Evolutionary conservation across 2,113 vertebrate genomes (phyloP).

Genomic region (Lycaon pictus): DNA sequence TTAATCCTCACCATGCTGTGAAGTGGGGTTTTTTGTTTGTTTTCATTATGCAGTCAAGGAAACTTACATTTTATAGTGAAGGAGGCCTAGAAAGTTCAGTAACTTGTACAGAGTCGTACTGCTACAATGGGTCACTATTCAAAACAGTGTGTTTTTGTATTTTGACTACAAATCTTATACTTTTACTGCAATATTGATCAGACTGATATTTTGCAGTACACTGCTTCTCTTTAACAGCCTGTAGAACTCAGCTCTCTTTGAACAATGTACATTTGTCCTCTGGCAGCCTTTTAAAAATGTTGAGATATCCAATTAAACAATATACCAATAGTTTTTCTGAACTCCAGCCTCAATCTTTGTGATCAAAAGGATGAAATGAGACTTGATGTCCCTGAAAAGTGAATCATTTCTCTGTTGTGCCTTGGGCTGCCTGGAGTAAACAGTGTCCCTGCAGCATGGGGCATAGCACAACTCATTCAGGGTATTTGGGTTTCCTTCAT

Average conservation of each 20-base stretch:
- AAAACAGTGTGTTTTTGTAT: not conserved
- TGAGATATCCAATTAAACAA: not conserved
- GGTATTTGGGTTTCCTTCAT: not conserved
- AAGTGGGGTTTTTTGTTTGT: not conserved
- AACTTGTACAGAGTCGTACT: not conserved
- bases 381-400: not conserved
- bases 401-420: not conserved
- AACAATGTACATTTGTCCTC: not conserved
- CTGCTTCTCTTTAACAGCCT: not conserved
- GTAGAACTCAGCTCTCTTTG: not conserved
- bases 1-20: not conserved
- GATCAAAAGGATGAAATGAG: not conserved
- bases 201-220: not conserved
- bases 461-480: not conserved
- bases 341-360: not conserved
- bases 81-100: not conserved
- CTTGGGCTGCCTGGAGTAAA: not conserved
- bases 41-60: not conserved
- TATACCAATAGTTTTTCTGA: conserved; percentile 6
- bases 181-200: not conserved
- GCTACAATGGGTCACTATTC: not conserved
- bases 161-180: not conserved
- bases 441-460: rapidly evolving
- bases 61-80: not conserved
- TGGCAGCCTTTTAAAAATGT: not conserved